Base-by-base conservation (phyloP, 2,113 vertebrate genomes). In the Pseudorasbora parva region DNA sequence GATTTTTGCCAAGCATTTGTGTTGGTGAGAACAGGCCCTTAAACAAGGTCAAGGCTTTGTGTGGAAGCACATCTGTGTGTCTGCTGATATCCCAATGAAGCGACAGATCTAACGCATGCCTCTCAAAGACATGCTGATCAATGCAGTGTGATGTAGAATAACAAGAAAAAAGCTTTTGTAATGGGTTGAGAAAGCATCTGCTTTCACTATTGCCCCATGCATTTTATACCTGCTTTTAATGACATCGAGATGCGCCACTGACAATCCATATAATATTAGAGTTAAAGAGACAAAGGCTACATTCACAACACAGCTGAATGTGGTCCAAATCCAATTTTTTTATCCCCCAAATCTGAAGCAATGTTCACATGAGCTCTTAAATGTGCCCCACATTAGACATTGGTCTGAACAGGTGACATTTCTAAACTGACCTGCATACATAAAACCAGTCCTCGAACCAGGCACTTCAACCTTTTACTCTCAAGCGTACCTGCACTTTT, bases 161-260 rank as follows among this genome's bases (percentile, higher is more conserved):
- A 12, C 45, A 47, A 68, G 64, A 37, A 3, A 68, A 21, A 19
- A 17, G 27, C 17, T 68, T 43, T 23, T 21, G 7, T 37, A 68
- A 33, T 43, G 21, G 21, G 2, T 8, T 30, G 1, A 51, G 71
- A 64, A 64, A 30, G 60, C 27, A 30, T 64, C 6, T 14, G 12
- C 17, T 64, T 64, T 37, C 6, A 37, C 6, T 37, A 37, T 7
- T 37, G 14, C 12, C 12, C 12, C 27, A 33, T 64, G 14, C 8
- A 74, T 69, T 66, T 30, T 41, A 25, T 23, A 56, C 45, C 9
- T 43, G 15, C 59, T 78, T 77, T 72, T 77, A 82, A n/a, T n/a
- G n/a, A n/a, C n/a, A n/a, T n/a, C n/a, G n/a, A n/a, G n/a, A n/a
- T n/a, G n/a, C n/a, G n/a, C n/a, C n/a, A n/a, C n/a, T n/a, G n/a